Evolutionary conservation across 2,797 vertebrate species (phyloP).

Genomic region (Pseudomugil tenellus): DNA sequence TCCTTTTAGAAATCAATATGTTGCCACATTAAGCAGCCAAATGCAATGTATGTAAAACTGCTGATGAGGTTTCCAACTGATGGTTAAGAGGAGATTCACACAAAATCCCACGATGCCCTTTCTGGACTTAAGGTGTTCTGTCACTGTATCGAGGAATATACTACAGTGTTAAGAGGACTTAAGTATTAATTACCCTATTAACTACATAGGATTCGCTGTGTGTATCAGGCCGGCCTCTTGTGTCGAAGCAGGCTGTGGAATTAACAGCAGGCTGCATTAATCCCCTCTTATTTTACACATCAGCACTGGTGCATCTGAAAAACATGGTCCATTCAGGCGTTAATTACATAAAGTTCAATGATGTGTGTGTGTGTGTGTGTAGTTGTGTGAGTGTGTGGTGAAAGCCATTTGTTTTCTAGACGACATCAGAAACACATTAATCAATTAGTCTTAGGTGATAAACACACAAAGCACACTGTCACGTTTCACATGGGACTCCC

Average conservation of each 20-base stretch:
- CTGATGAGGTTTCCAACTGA: constrained; percentile 65
- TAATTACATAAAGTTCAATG: constrained; percentile 79
- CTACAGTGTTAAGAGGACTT: constrained; percentile 73
- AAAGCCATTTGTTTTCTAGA: constrained; percentile 75
- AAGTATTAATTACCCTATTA: constrained; percentile 80
- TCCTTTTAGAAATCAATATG: constrained; percentile 20
- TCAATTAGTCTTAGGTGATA: constrained; percentile 80
- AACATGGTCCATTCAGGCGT: constrained; percentile 69
- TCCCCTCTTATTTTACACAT: constrained; percentile 80
- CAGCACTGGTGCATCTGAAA: constrained; percentile 72
- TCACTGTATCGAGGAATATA: constrained; percentile 59
- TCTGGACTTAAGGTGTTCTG: constrained; percentile 67
- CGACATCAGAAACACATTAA: constrained; percentile 79
- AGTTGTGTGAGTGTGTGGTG: constrained; percentile 21
- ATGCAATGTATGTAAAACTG: constrained; percentile 20
- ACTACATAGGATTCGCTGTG: constrained; percentile 70
- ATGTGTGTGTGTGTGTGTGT: constrained; percentile 26
- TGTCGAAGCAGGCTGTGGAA: constrained; percentile 71
- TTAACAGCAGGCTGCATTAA: constrained; percentile 77
- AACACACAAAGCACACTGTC: constrained; percentile 66
- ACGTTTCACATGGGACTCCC: constrained; percentile 68
- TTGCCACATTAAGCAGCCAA: constrained; percentile 28
- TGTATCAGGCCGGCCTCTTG: constrained; percentile 71
- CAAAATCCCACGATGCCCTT: constrained; percentile 66
- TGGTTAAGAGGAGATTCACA: constrained; percentile 68